Evolutionary conservation across 2,888 invertebrate species (phyloP).

Genomic region (Augochlorella aurata): DNA sequence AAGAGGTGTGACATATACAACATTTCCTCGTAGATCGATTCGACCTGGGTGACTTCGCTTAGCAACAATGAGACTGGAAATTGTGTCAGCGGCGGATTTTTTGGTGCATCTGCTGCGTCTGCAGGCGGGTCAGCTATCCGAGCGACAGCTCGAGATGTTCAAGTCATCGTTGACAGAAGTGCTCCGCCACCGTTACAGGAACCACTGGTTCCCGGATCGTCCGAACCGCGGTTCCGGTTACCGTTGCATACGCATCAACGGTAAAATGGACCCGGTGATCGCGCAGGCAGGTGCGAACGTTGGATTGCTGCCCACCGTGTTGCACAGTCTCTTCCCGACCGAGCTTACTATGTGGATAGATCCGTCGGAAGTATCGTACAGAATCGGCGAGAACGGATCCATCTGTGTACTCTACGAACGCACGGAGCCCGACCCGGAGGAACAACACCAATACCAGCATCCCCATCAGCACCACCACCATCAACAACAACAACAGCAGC

Average conservation of each 20-base stretch:
- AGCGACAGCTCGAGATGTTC: constrained; percentile 82
- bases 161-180: constrained; percentile 82
- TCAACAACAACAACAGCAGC: constrained; percentile 67
- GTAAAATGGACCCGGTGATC: constrained; percentile 87
- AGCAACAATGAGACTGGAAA: constrained; percentile 82
- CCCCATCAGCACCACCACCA: constrained; percentile 57
- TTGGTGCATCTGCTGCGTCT: constrained; percentile 82
- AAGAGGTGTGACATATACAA: neutral
- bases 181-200: constrained; percentile 83
- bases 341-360: constrained; percentile 91
- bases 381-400: constrained; percentile 86
- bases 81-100: constrained; percentile 83
- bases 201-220: constrained; percentile 89
- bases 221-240: constrained; percentile 89
- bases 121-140: constrained; percentile 79
- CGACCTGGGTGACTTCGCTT: constrained; percentile 58
- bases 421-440: constrained; percentile 74
- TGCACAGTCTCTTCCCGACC: constrained; percentile 85
- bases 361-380: constrained; percentile 87
- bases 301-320: constrained; percentile 85
- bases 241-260: constrained; percentile 88
- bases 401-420: constrained; percentile 84
- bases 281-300: constrained; percentile 86
- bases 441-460: constrained; percentile 59
- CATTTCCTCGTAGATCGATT: constrained; percentile 25